phyloP scores from a whole-genome alignment of 2,113 vertebrate genomes.

The Columba janthina region DNA sequence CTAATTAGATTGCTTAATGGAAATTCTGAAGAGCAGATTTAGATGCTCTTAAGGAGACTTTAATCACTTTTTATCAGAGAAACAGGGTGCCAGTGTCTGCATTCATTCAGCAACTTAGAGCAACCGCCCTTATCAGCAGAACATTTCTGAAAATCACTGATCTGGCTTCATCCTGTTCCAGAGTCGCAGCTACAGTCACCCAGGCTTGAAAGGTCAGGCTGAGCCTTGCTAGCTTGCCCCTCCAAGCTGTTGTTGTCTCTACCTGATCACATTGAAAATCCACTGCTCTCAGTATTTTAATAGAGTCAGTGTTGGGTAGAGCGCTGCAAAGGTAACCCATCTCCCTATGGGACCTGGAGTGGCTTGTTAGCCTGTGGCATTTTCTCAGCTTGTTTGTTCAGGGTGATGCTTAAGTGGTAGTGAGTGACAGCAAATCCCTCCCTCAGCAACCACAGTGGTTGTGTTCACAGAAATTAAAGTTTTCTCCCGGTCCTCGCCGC shows the following conservation, averaged over 20 bases:
- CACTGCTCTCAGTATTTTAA: not conserved
- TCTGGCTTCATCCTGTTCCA: not conserved
- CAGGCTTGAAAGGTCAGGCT: not conserved
- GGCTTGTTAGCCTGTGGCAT: not conserved
- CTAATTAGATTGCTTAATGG: conserved; percentile 74
- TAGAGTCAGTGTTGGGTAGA: not conserved
- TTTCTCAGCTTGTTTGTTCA: not conserved
- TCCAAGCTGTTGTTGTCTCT: not conserved
- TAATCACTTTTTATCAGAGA: conserved; percentile 73
- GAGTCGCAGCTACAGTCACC: not conserved
- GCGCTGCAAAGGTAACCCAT: not conserved
- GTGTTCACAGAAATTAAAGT: not conserved
- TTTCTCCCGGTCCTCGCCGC: not conserved
- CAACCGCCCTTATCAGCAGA: not conserved
- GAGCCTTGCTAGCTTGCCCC: not conserved
- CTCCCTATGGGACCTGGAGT: not conserved
- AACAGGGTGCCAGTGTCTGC: not conserved
- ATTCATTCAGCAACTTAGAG: conserved; percentile 12
- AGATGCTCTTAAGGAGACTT: conserved; percentile 65
- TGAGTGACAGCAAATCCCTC: not conserved
- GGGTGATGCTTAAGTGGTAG: not conserved
- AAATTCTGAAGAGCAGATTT: conserved; percentile 72
- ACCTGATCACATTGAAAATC: not conserved
- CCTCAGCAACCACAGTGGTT: accelerated
- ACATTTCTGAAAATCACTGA: conserved; percentile 22